Conservation (phyloP, 1,140 invertebrate species). For the Drosophila obscura region DNA sequence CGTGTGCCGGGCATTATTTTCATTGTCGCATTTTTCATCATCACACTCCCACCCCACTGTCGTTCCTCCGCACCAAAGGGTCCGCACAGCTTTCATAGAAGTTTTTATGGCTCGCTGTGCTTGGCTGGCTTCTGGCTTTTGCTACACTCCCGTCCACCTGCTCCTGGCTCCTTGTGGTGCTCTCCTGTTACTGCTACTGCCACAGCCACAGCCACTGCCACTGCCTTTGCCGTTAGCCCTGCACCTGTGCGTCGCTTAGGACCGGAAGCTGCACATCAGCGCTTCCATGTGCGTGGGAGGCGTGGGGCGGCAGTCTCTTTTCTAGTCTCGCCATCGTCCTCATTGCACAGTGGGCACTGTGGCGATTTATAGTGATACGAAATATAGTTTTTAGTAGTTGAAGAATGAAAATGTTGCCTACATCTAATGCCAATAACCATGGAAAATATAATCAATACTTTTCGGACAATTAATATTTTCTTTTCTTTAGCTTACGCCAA, state of each 20-base stretch:
- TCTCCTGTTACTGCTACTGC: constrained; percentile 14
- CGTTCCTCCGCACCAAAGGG: too few relatives aligned
- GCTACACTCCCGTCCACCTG: constrained; percentile 5
- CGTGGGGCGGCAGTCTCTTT: constrained; percentile 17
- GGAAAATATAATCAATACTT: too few relatives aligned
- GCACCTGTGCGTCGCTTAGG: constrained; percentile 77
- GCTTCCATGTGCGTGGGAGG: constrained; percentile 60
- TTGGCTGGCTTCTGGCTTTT: constrained; percentile 43
- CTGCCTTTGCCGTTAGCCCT: constrained; percentile 42
- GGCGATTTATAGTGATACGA: too few relatives aligned
- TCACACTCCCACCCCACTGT: constrained; percentile 44
- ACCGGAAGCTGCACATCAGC: constrained; percentile 75
- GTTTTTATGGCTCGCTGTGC: constrained; percentile 68
- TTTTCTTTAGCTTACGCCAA: not conserved
- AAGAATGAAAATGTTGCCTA: too few relatives aligned
- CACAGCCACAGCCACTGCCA: constrained; percentile 1
- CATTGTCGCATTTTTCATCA: constrained; percentile 83
- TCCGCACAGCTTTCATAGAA: constrained; percentile 43
- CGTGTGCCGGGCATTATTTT: constrained; percentile 77
- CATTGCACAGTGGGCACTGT: constrained; percentile 19
- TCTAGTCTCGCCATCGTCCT: constrained; percentile 21
- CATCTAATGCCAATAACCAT: too few relatives aligned
- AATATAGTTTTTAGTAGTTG: not conserved
- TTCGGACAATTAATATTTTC: too few relatives aligned
- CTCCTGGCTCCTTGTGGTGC: not conserved